phyloP scores from a whole-genome alignment of 2,888 invertebrate species.

The Brachynemurus nebulosus region DNA sequence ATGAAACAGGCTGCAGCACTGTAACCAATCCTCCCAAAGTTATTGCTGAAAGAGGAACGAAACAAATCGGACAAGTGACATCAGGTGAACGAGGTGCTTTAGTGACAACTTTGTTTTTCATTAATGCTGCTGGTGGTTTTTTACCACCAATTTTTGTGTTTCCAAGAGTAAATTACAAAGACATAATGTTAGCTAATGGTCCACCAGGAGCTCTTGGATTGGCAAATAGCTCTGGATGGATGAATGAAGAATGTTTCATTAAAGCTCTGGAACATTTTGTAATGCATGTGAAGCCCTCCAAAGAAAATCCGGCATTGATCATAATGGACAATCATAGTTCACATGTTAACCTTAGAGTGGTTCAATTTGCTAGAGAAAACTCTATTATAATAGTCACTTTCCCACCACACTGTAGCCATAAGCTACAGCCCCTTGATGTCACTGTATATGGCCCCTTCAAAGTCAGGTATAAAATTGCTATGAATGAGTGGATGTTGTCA shows the following conservation, averaged over 20 bases:
- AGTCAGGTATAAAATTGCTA: slow-evolving; percentile 10
- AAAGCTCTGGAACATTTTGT: slow-evolving; percentile 18
- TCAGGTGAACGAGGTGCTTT: slow-evolving; percentile 10
- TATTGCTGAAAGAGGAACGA: no score
- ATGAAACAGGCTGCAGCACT: no score
- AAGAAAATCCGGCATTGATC: slow-evolving; percentile 17
- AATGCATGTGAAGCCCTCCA: slow-evolving; percentile 16
- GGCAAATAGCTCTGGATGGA: slow-evolving; percentile 10
- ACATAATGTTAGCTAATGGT: background rate
- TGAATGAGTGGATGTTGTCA: slow-evolving; percentile 10
- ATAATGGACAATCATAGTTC: slow-evolving; percentile 14
- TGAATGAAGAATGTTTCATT: slow-evolving; percentile 16
- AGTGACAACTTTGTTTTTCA: slow-evolving; percentile 10
- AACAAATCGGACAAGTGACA: no score
- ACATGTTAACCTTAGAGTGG: background rate
- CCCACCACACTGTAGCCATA: slow-evolving; percentile 16
- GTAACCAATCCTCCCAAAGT: no score
- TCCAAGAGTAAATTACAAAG: slow-evolving; percentile 14
- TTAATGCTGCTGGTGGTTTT: slow-evolving; percentile 20
- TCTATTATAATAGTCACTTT: background rate
- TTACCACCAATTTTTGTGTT: slow-evolving; percentile 23
- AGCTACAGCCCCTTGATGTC: slow-evolving; percentile 10
- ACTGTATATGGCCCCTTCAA: slow-evolving; percentile 13
- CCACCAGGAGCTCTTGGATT: slow-evolving; percentile 4
- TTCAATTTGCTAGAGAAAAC: background rate